Base-by-base conservation (phyloP, 2,797 vertebrate species). In the Erpetoichthys calabaricus region DNA sequence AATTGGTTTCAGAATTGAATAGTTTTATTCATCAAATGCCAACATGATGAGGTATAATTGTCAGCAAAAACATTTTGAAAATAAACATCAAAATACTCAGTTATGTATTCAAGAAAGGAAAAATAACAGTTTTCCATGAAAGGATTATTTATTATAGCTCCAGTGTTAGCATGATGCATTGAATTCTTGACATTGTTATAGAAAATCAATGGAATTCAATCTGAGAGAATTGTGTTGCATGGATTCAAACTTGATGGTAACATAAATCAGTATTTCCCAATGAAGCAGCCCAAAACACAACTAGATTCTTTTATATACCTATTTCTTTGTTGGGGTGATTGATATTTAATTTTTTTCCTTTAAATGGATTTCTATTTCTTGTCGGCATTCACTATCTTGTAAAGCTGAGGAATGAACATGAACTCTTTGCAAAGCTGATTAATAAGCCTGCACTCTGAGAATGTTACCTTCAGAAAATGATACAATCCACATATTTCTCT, bases 171-270 rank as follows among this genome's bases (percentile, higher is more conserved):
- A 64, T 74, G 71, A 80, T 75, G 70, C 70, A 80, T 63, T 73
- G 74, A 76, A 73, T 73, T 56, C 65, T 75, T 82, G 74, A 74
- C 75, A 74, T 69, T 71, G 64, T 76, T 84, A 81, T 76, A 78
- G 77, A 81, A 84, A 85, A 85, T 85, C 83, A 80, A 85, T 84
- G 67, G 59, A 70, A 81, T 78, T 81, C 75, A 84, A 79, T 85
- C 73, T 73, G 59, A 78, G 73, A 73, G 79, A 73, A 71, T 69
- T 76, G 72, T 77, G 65, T 75, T 80, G 69, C 67, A 70, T 78
- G 70, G 72, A 77, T 81, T 75, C 67, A 73, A 70, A 78, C 57
- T n/a, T 75, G 77, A 79, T 51, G 66, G 71, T 69, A 64, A 60
- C 67, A 80, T 81, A 81, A 81, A 83, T 82, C 80, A 80, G 75